Evolutionary conservation across 2,113 vertebrate genomes (phyloP).

Genomic region (Pygoscelis adeliae): DNA sequence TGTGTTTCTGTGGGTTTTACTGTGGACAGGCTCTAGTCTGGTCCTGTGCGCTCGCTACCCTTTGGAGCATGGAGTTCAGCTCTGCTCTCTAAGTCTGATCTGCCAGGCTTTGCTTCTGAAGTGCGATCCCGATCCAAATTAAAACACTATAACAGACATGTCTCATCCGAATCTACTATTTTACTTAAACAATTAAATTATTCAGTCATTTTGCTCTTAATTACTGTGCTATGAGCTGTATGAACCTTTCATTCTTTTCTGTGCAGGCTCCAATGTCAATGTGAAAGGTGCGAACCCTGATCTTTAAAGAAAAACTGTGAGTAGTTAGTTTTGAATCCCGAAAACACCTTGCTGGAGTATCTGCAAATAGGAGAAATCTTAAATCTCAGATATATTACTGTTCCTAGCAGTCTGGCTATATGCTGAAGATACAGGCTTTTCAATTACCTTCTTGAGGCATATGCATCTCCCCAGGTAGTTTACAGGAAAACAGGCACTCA

Average conservation of each 20-base stretch:
- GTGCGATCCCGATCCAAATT: fast-evolving
- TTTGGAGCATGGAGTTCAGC: neutral
- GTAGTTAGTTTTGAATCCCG: neutral
- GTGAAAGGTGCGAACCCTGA: neutral
- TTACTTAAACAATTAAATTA: neutral
- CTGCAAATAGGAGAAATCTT: neutral
- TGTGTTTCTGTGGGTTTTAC: neutral
- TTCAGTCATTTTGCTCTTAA: neutral
- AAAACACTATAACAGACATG: neutral
- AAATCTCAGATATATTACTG: neutral
- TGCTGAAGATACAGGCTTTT: neutral
- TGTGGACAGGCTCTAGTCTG: neutral
- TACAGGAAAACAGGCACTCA: neutral
- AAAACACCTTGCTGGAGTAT: neutral
- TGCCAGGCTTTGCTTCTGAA: neutral
- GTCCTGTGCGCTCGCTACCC: neutral
- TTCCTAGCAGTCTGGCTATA: neutral
- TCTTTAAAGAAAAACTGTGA: neutral
- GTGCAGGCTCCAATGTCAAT: neutral
- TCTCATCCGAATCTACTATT: neutral
- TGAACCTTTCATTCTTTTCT: neutral
- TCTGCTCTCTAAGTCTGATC: neutral
- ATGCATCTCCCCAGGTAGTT: neutral
- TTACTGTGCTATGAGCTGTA: neutral
- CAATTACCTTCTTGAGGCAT: neutral